phyloP scores from a whole-genome alignment of 2,888 invertebrate species.

The Isoperla grammatica region DNA sequence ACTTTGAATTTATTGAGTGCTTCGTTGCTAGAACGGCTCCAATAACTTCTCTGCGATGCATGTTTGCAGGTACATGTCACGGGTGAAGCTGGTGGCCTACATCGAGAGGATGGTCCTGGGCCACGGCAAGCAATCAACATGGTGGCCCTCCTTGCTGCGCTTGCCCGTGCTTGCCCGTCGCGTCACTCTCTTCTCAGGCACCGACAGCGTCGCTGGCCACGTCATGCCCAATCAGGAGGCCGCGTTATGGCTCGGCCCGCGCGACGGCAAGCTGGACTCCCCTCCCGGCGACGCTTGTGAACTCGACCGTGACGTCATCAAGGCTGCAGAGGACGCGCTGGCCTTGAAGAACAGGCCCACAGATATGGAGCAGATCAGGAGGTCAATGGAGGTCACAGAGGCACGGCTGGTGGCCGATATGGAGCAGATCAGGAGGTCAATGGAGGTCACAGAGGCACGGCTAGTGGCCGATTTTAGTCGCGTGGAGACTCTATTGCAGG shows the following conservation, averaged over 20 bases:
- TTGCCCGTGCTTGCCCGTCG: not conserved
- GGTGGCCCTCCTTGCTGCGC: not conserved
- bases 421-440: not conserved
- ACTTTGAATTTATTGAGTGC: no score
- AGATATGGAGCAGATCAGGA: not conserved
- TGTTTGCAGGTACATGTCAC: not conserved
- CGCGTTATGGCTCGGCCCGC: not conserved
- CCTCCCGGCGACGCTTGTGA: not conserved
- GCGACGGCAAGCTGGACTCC: no score
- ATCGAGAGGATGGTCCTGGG: not conserved
- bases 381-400: not conserved
- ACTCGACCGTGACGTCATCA: not conserved
- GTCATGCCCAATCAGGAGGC: not conserved
- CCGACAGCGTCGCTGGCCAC: not conserved
- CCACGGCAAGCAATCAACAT: not conserved
- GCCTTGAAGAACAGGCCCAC: not conserved
- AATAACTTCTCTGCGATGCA: no score
- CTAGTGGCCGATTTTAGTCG: no score
- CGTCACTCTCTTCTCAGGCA: not conserved
- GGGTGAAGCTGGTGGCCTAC: not conserved
- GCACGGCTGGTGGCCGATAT: not conserved
- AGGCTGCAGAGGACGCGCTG: not conserved
- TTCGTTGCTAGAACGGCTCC: no score
- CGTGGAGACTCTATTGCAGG: not conserved
- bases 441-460: not conserved